phyloP scores from a whole-genome alignment of 2,797 vertebrate genomes.

The Acanthiza pusilla region DNA sequence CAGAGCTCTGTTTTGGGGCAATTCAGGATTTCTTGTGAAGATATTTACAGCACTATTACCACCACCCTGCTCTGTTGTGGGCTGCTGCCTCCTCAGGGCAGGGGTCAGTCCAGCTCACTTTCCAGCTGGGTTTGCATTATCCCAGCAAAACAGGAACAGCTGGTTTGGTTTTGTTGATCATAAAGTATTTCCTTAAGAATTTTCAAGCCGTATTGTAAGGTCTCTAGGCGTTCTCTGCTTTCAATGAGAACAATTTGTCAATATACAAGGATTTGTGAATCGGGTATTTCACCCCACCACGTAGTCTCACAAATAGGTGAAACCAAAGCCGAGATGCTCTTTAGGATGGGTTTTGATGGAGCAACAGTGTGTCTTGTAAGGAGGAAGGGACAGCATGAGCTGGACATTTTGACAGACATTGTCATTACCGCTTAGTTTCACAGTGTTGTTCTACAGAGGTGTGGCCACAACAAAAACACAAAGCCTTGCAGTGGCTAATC shows the following conservation, averaged over 20 bases:
- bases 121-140: conserved; percentile 7
- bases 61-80: background rate
- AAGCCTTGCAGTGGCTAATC: background rate
- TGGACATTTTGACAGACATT: background rate
- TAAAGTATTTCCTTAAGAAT: conserved; percentile 18
- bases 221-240: background rate
- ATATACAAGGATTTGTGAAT: background rate
- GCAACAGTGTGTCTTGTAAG: background rate
- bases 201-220: background rate
- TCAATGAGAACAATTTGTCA: background rate
- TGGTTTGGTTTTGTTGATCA: conserved; percentile 23
- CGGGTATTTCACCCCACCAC: background rate
- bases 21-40: background rate
- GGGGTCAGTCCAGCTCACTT: background rate
- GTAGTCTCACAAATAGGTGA: background rate
- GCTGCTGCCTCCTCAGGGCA: background rate
- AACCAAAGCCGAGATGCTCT: background rate
- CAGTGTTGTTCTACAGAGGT: background rate
- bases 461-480: background rate
- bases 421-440: background rate
- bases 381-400: background rate
- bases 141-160: conserved; percentile 5
- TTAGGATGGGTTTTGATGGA: background rate
- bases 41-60: background rate
- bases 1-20: accelerated